phyloP scores from a whole-genome alignment of 2,797 vertebrate species.

The Petrocephalus schoutedeni region DNA sequence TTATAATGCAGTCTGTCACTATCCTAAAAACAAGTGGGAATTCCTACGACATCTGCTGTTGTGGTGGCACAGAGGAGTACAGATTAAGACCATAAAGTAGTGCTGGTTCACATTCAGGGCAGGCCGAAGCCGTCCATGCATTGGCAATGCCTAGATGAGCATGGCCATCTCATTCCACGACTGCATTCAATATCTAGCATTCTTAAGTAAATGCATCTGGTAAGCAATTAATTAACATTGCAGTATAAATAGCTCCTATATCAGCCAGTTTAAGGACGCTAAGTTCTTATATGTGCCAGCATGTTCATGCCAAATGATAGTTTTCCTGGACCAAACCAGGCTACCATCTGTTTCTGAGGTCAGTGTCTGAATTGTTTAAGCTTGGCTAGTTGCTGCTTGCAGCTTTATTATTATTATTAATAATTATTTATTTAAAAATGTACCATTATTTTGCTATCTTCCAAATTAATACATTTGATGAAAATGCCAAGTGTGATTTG shows the following conservation, averaged over 20 bases:
- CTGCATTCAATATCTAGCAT: not conserved
- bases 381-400: not conserved
- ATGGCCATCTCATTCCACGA: not conserved
- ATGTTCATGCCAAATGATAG: not conserved
- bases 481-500: constrained; percentile 5
- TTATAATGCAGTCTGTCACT: not conserved
- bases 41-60: not conserved
- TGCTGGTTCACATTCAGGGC: not conserved
- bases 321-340: not conserved
- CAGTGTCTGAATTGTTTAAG: constrained; percentile 12
- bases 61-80: not conserved
- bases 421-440: not conserved
- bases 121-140: not conserved
- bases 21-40: not conserved
- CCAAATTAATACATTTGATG: not conserved
- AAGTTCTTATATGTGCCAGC: not conserved
- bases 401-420: not conserved
- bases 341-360: constrained; percentile 8
- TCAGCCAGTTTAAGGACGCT: not conserved
- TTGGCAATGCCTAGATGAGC: not conserved
- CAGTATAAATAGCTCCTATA: not conserved
- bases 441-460: not conserved
- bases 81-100: not conserved
- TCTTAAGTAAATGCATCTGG: not conserved
- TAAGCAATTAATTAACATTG: not conserved